A percentile compares a stretch with the other conserved stretches of the same genome.
These are phyloP conservation scores for Leucoraja erinaceus DNA, from an alignment of 2,113 vertebrate genomes.

Conservation along the genomic window DNA sequence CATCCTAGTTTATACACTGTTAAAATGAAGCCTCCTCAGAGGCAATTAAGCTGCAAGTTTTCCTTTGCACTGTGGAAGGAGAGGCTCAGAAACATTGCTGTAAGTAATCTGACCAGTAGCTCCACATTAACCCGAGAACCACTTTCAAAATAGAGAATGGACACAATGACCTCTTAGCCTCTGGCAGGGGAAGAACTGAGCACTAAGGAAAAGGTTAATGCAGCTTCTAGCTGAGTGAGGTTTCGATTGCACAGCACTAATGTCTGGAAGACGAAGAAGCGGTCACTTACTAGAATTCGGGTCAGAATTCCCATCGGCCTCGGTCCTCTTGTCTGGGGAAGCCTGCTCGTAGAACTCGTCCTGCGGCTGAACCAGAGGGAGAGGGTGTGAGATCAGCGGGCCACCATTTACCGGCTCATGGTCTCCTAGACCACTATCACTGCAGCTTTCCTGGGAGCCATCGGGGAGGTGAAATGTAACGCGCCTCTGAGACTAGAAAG, in stretches of 20 bases:
- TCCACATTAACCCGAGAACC: not conserved
- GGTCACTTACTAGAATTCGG: slow-evolving; percentile 90
- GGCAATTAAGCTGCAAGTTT: not conserved
- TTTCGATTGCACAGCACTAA: not conserved
- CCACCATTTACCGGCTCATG: slow-evolving; percentile 94
- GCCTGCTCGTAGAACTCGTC: slow-evolving; percentile 97
- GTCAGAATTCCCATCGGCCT: slow-evolving; percentile 96
- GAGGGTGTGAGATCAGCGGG: slow-evolving; percentile 95
- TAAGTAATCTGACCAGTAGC: not conserved
- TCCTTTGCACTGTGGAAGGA: no score
- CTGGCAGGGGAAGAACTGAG: not conserved
- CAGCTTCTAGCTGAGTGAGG: no score
- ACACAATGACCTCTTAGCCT: not conserved
- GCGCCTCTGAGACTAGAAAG: slow-evolving; percentile 96
- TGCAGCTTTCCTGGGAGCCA: slow-evolving; percentile 99
- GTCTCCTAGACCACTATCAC: slow-evolving; percentile 97
- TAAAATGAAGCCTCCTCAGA: not conserved
- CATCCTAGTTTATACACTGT: not conserved
- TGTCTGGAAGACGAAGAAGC: not conserved
- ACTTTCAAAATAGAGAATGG: not conserved
- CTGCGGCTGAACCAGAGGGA: slow-evolving; percentile 99
- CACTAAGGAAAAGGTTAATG: not conserved
- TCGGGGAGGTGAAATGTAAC: slow-evolving; percentile 99
- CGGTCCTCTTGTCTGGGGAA: slow-evolving; percentile 96
- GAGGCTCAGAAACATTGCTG: not conserved